Conservation (phyloP, 2,888 invertebrate genomes). For the Agelastica alni region DNA sequence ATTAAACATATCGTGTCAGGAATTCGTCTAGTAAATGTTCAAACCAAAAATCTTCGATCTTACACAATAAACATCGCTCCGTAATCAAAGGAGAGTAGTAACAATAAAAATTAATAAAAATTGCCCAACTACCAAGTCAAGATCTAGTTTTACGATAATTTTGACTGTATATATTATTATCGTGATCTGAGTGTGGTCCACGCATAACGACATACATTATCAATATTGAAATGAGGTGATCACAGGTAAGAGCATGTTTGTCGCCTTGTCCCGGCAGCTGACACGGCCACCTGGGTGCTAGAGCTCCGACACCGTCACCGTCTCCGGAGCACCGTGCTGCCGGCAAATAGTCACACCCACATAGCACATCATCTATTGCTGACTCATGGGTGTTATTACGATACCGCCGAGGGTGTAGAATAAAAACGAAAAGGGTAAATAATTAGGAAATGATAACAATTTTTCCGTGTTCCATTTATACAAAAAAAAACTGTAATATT, state of each 20-base stretch:
- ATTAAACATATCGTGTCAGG: too few relatives aligned
- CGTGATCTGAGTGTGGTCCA: constrained; percentile 46
- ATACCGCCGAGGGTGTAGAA: background rate
- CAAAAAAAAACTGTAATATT: too few relatives aligned
- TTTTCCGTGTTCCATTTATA: too few relatives aligned
- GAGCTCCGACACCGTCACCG: constrained; percentile 40
- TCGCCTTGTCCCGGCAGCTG: constrained; percentile 54
- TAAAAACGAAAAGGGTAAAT: background rate
- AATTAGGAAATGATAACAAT: too few relatives aligned
- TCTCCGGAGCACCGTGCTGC: constrained; percentile 10
- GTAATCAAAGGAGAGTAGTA: too few relatives aligned
- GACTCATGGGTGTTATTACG: constrained; percentile 51
- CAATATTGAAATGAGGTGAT: constrained; percentile 54
- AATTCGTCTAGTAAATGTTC: too few relatives aligned
- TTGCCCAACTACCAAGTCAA: background rate
- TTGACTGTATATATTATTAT: constrained; percentile 16
- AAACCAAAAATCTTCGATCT: too few relatives aligned
- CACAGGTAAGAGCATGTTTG: constrained; percentile 47
- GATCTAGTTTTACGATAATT: constrained; percentile 22
- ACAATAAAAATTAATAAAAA: background rate
- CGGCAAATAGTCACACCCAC: constrained; percentile 16
- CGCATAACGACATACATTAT: constrained; percentile 49
- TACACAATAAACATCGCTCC: too few relatives aligned
- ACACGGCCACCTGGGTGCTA: constrained; percentile 55
- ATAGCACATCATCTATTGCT: constrained; percentile 44